Evolutionary conservation across 1,140 invertebrate genomes (phyloP).

Genomic region (Sogatella furcifera): DNA sequence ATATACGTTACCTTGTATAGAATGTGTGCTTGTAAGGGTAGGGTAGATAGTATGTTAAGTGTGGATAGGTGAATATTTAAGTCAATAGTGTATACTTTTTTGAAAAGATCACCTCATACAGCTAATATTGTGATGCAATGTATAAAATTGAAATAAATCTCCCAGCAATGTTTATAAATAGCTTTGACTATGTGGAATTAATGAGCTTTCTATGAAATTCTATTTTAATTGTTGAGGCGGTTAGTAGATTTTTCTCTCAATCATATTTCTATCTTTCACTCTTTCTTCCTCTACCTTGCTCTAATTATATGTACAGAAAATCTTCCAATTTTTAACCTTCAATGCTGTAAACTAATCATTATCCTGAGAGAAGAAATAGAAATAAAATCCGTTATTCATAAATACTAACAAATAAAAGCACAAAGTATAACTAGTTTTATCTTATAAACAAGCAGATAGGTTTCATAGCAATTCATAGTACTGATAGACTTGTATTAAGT

Average conservation of each 20-base stretch:
- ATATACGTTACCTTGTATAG: constrained; percentile 1
- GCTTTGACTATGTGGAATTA: background rate
- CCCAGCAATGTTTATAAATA: background rate
- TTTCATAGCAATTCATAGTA: no score
- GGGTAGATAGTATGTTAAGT: background rate
- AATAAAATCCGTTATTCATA: no score
- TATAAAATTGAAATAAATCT: constrained; percentile 10
- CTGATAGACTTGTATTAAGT: no score
- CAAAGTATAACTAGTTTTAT: no score
- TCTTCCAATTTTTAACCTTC: background rate
- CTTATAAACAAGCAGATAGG: no score
- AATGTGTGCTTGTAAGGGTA: constrained; percentile 7
- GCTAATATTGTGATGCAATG: constrained; percentile 14
- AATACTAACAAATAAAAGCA: no score
- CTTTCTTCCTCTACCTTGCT: background rate
- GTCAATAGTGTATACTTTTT: constrained; percentile 2
- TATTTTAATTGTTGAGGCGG: background rate
- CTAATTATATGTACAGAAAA: background rate
- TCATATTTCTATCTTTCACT: background rate
- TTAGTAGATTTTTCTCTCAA: background rate
- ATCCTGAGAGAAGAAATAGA: no score
- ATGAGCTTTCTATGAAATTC: no score
- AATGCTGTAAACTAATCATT: no score
- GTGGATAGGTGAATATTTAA: constrained; percentile 7
- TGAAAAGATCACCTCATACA: constrained; percentile 12